Evolutionary conservation across 1,140 invertebrate genomes (phyloP).

Genomic region (Oreohelix idahoensis): DNA sequence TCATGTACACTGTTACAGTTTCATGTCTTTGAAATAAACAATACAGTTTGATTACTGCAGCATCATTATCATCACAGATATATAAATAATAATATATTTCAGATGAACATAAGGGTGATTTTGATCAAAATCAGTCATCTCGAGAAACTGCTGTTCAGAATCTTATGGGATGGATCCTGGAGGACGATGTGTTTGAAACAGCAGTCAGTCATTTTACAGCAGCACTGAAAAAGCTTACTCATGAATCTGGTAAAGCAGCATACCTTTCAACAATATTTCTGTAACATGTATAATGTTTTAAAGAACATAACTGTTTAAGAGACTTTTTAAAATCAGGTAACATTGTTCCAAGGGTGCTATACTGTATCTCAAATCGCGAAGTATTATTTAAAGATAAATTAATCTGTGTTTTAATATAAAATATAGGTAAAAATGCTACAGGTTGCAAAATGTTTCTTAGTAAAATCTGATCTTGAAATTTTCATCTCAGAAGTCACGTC

Average conservation of each 20-base stretch:
- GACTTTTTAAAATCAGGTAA: neutral
- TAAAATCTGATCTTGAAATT: too few relatives aligned
- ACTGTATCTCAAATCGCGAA: too few relatives aligned
- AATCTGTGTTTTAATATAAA: too few relatives aligned
- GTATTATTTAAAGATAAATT: too few relatives aligned
- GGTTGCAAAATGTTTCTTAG: too few relatives aligned
- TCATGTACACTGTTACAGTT: too few relatives aligned
- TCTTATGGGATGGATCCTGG: neutral
- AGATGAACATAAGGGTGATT: neutral
- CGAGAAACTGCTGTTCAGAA: neutral
- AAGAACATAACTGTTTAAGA: neutral
- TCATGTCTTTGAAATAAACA: too few relatives aligned
- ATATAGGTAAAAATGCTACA: too few relatives aligned
- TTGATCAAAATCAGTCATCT: neutral
- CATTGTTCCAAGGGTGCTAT: too few relatives aligned
- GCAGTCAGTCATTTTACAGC: neutral
- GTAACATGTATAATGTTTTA: neutral
- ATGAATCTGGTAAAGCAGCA: neutral
- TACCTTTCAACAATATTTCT: neutral
- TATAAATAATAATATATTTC: neutral
- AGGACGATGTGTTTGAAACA: neutral
- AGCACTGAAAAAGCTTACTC: neutral
- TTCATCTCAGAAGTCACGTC: too few relatives aligned
- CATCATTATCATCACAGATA: too few relatives aligned
- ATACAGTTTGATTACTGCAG: too few relatives aligned